Percentiles rank a stretch among this genome's conserved stretches.
These are phyloP conservation scores for Heliconius hortense DNA, from an alignment of 2,888 invertebrate genomes.

Conservation along the genomic window DNA sequence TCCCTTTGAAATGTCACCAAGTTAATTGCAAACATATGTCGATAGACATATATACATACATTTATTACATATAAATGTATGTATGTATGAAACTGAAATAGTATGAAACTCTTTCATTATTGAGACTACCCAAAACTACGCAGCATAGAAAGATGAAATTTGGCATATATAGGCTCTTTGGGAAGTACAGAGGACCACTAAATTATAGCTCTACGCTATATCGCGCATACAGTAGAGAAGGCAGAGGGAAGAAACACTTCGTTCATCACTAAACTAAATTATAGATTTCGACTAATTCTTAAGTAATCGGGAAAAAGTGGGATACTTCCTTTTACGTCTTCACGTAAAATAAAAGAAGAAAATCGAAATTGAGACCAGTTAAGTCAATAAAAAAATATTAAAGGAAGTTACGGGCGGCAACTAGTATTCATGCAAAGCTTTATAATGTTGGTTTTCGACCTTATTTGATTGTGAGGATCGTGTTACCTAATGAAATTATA, in stretches of 20 bases:
- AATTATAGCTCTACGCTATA: too few species aligned
- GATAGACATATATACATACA: conserved; percentile 41
- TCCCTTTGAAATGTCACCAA: conserved; percentile 35
- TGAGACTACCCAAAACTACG: background rate
- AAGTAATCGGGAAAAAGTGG: too few species aligned
- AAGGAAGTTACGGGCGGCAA: background rate
- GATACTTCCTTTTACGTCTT: too few species aligned
- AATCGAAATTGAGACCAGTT: too few species aligned
- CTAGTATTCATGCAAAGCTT: conserved; percentile 18
- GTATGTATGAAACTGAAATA: conserved; percentile 9
- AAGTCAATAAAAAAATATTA: too few species aligned
- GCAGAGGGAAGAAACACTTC: too few species aligned
- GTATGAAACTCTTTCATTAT: background rate
- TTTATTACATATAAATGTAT: conserved; percentile 30
- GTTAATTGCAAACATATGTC: conserved; percentile 48
- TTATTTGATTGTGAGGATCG: conserved; percentile 33
- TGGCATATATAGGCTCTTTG: too few species aligned
- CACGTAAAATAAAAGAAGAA: too few species aligned
- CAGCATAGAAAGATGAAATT: too few species aligned
- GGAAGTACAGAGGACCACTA: background rate
- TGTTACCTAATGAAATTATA: conserved; percentile 38
- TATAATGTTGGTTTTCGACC: conserved; percentile 45
- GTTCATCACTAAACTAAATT: too few species aligned
- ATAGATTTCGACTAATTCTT: too few species aligned
- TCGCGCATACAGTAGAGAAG: too few species aligned